Conservation (phyloP, 2,888 invertebrate genomes). For the Mesorhabditis spiculigera region DNA sequence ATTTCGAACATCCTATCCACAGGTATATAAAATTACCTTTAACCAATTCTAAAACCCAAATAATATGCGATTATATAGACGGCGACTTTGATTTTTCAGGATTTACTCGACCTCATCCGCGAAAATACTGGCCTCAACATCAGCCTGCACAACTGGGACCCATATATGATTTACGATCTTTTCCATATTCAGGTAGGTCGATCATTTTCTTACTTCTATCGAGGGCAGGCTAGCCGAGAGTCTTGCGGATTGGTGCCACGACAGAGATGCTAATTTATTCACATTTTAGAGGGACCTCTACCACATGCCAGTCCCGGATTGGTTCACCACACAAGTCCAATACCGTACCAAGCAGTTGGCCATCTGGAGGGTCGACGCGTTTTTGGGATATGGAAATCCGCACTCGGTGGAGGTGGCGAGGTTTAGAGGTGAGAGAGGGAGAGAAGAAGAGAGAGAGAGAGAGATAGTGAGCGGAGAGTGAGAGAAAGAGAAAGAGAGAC, state of each 20-base stretch:
- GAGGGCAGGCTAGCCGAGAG: too few species aligned
- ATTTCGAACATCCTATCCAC: too few species aligned
- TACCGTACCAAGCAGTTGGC: not conserved
- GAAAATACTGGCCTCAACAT: not conserved
- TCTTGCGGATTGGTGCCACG: too few species aligned
- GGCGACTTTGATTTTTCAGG: not conserved
- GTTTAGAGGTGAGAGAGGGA: not conserved
- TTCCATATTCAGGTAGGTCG: not conserved
- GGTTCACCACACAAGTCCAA: not conserved
- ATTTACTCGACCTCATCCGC: not conserved
- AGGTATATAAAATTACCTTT: too few species aligned
- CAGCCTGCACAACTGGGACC: not conserved
- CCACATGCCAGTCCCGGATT: not conserved
- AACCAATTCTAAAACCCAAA: too few species aligned
- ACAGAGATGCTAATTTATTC: not conserved
- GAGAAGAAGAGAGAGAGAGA: too few species aligned
- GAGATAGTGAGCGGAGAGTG: too few species aligned
- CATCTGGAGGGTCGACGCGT: conserved; percentile 4
- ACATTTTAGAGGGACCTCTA: not conserved
- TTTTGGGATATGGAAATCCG: not conserved
- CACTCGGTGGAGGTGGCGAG: not conserved
- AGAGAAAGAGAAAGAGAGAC: too few species aligned
- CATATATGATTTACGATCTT: conserved; percentile 3
- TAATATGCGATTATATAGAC: too few species aligned
- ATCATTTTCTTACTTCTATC: too few species aligned